Conservation (phyloP, 2,797 vertebrate genomes). For the Heterohyrax brucei region DNA sequence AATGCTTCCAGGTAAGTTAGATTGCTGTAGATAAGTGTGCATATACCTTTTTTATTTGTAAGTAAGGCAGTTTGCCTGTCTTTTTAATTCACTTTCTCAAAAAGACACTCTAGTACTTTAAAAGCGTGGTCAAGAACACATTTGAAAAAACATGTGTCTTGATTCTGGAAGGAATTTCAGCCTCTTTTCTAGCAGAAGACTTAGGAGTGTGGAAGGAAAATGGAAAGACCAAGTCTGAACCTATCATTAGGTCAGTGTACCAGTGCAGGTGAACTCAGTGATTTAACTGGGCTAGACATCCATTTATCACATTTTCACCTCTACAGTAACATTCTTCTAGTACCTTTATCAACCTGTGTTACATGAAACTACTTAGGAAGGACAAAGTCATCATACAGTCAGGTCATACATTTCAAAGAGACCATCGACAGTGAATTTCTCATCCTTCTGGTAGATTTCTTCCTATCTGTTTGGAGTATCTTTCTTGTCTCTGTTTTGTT, state of each 20-base stretch:
- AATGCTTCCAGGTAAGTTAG: constrained; percentile 58
- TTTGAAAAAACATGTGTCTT: constrained; percentile 43
- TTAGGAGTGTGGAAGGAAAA: constrained; percentile 53
- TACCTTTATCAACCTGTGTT: not conserved
- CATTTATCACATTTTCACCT: constrained; percentile 57
- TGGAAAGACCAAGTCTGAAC: constrained; percentile 29
- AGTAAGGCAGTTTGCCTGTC: constrained; percentile 1
- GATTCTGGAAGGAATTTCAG: constrained; percentile 64
- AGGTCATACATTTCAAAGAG: constrained; percentile 53
- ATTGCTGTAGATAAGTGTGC: constrained; percentile 52
- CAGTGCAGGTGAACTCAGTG: constrained; percentile 52
- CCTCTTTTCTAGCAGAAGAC: not conserved
- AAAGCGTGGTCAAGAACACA: constrained; percentile 22
- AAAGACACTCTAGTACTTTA: constrained; percentile 62
- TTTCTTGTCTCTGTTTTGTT: constrained; percentile 60
- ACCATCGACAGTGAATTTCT: constrained; percentile 64
- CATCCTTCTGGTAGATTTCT: not conserved
- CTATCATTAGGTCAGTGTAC: constrained; percentile 39
- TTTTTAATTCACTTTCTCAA: constrained; percentile 68
- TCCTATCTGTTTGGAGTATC: not conserved
- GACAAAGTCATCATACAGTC: constrained; percentile 26
- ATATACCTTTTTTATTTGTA: constrained; percentile 51
- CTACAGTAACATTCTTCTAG: not conserved
- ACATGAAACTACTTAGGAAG: constrained; percentile 64
- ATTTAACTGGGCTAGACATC: constrained; percentile 33